Base-by-base conservation (phyloP, 2,888 invertebrate species). In the Parnassius apollo region DNA sequence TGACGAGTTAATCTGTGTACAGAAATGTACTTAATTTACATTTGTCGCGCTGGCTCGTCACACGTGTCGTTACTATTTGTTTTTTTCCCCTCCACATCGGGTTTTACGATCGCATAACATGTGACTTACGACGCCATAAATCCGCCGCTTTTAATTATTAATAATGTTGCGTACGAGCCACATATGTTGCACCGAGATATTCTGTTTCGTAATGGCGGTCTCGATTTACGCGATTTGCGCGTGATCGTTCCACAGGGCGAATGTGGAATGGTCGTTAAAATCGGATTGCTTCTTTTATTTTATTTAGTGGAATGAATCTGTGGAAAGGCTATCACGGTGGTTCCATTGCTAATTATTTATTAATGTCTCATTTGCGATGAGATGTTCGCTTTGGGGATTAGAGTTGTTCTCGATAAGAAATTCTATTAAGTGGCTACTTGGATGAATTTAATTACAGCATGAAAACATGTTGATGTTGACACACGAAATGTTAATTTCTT, bases 61-160 rank as follows among this genome's bases (percentile, higher is more conserved):
- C 69, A 69, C 64, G 59, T 71, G 68, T 18, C 55, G 60, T 56
- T 63, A 58, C 56, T 59, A 57, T 66, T 46, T 57, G 59, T 60
- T 65, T 60, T 57, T 57, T 54, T 57, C 59, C 45, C 48, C 53
- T 52, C 57, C 62, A 56, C 48, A 50, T 57, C 55, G 57, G 61
- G 45, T 68, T 73, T 73, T 72, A 73, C 73, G 73, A 70, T 54
- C 69, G 48, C 64, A 57, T 64, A 62, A 66, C 69, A 55, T 60
- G 65, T 68, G 69, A 69, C 67, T 68, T 69, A 71, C 66, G 68
- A 66, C 59, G 61, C 59, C 57, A 65, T 71, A 69, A 71, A 72
- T 65, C 66, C 62, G 60, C 25, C 64, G 66, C 67, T 65, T 69
- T 69, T 72, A 70, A 72, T 73, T 70, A 73, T 72, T 71, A 71